Evolutionary conservation across 2,797 vertebrate genomes (phyloP), one percentile per base, ranked within the genome.

Genomic region (Acestrorhynchus altus): DNA sequence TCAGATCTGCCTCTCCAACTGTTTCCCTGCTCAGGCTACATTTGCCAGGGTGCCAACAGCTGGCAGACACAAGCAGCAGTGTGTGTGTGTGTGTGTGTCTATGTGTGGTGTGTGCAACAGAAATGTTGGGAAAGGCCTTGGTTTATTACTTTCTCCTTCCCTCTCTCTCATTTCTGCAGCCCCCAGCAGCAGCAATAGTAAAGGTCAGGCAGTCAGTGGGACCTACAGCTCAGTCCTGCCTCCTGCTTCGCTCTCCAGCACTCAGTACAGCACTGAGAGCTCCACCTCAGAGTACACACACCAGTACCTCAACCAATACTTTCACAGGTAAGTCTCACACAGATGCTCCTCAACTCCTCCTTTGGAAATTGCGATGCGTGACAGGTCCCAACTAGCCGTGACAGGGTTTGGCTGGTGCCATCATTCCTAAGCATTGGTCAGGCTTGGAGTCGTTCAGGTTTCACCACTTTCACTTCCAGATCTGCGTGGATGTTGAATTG

Each of bases 221-320:
- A 87, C 94, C 57, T 85, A 95, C 6, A 83, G 85, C 86, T 84
- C 56, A 59, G 42, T 93, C 0, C 59, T 94, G 79, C 92, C 91
- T 20, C 88, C 93, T 0, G 75, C 64, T 71, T 85, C 92, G 51
- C 91, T 92, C 22, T 77, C 87, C 35, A 82, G 91, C 81, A 90
- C 94, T 9, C 95, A 92, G 0, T 95, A 95, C 51, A 85, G 86
- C 22, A 54, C 94, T 10, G 96, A 98, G 64, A 91, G 66, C 77
- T 47, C 89, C 78, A 92, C 95, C 52, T 77, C 93, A 1, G 89
- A 90, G 79, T 97, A 96, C 83, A 91, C 92, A 66, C 95, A 93
- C 0, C 91, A 96, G 42, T 97, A 95, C 56, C 94, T 92, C 83
- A 96, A 97, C 87, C 91, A 87, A 65, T 94, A 94, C 90, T 89